These are phyloP conservation scores for Psammodynastes pulverulentus DNA, from an alignment of 2,113 vertebrate species.

Conservation along the genomic window DNA sequence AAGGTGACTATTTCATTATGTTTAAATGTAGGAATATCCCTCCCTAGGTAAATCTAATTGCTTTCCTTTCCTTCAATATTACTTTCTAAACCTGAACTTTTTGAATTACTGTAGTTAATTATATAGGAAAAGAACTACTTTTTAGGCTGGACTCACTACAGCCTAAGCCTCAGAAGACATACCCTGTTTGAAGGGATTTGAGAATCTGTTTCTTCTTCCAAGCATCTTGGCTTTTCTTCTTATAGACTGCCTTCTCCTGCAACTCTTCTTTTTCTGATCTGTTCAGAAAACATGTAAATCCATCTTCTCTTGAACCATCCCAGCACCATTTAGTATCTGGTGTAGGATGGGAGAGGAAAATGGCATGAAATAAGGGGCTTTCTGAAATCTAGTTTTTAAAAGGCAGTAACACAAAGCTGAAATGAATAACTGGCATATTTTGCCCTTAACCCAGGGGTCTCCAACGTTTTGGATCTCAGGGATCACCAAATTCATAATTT, in stretches of 20 bases:
- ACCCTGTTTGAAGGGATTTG: constrained; percentile 74
- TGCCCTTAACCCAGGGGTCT: background rate
- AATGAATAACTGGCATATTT: background rate
- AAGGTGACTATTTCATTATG: background rate
- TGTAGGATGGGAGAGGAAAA: background rate
- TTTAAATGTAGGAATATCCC: background rate
- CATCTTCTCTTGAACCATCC: background rate
- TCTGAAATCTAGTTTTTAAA: background rate
- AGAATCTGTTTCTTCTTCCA: constrained; percentile 80
- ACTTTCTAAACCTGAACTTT: background rate
- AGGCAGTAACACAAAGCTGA: background rate
- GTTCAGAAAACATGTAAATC: background rate
- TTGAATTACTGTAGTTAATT: background rate
- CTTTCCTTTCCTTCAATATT: background rate
- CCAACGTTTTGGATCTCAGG: too few species aligned
- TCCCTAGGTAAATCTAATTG: background rate
- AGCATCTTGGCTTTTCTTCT: constrained; percentile 72
- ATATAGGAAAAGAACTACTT: background rate
- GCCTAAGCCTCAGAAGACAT: constrained; percentile 64
- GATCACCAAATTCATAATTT: too few species aligned
- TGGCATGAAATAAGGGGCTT: too few species aligned
- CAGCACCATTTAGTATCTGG: background rate
- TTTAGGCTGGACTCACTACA: background rate
- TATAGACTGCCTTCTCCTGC: constrained; percentile 74
- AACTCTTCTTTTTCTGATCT: constrained; percentile 83